Percentiles rank a stretch among this genome's conserved stretches.
These are phyloP conservation scores for Tillus elongatus DNA, from an alignment of 2,888 invertebrate species.

Conservation along the genomic window DNA sequence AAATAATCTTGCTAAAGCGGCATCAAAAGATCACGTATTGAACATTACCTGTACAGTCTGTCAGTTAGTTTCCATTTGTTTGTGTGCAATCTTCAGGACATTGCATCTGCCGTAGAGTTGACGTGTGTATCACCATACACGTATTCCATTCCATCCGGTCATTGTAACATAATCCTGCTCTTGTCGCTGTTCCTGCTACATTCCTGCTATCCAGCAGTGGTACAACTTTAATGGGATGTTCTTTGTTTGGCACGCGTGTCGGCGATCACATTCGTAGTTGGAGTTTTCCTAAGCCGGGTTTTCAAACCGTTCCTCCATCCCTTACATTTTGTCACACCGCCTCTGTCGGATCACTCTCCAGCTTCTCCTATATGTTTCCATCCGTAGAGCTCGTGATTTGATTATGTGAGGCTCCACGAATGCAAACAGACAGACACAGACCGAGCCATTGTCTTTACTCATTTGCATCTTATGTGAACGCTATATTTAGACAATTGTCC, in stretches of 20 bases:
- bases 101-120: too few species aligned
- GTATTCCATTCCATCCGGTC: background rate
- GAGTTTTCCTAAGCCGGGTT: background rate
- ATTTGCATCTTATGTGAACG: slow-evolving; percentile 22
- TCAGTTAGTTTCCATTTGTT: too few species aligned
- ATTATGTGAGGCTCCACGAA: slow-evolving; percentile 21
- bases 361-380: slow-evolving; percentile 12
- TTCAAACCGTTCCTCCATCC: too few species aligned
- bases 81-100: too few species aligned
- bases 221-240: slow-evolving; percentile 1
- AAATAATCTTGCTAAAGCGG: too few species aligned
- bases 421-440: slow-evolving; percentile 22
- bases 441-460: slow-evolving; percentile 24
- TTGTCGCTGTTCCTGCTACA: too few species aligned
- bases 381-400: slow-evolving; percentile 24
- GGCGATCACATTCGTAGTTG: background rate
- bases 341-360: too few species aligned
- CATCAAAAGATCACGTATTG: too few species aligned
- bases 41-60: too few species aligned
- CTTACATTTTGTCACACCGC: too few species aligned
- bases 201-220: too few species aligned
- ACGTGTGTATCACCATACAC: too few species aligned
- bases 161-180: background rate
- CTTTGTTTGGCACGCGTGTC: background rate
- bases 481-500: slow-evolving; percentile 7